phyloP scores from a whole-genome alignment of 2,888 invertebrate species.

The Chrysodeixis includens region DNA sequence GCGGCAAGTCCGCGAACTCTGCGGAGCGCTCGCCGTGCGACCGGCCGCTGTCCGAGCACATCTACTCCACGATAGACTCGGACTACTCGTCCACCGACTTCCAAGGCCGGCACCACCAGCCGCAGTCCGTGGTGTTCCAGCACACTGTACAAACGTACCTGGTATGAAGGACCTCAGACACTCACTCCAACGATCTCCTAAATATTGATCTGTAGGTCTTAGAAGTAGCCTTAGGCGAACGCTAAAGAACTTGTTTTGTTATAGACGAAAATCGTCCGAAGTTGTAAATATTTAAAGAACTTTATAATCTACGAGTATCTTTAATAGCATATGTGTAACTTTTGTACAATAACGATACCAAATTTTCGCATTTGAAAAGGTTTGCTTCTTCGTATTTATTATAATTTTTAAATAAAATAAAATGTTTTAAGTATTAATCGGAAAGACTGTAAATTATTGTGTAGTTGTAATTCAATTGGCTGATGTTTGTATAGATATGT shows the following conservation, averaged over 20 bases:
- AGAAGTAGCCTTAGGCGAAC: slow-evolving; percentile 77
- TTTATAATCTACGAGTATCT: slow-evolving; percentile 71
- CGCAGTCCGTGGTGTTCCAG: slow-evolving; percentile 84
- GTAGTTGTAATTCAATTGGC: slow-evolving; percentile 85
- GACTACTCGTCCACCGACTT: slow-evolving; percentile 93
- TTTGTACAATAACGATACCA: slow-evolving; percentile 89
- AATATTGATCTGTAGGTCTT: slow-evolving; percentile 74
- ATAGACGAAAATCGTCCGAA: slow-evolving; percentile 77
- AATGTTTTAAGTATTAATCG: slow-evolving; percentile 86
- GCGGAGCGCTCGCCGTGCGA: slow-evolving; percentile 90
- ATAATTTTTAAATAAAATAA: slow-evolving; percentile 76
- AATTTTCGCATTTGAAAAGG: slow-evolving; percentile 86
- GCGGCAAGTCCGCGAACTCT: slow-evolving; percentile 87
- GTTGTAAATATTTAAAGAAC: slow-evolving; percentile 82
- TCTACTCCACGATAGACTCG: slow-evolving; percentile 96
- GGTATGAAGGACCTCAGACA: slow-evolving; percentile 73
- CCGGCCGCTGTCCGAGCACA: slow-evolving; percentile 95
- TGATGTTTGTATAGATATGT: slow-evolving; percentile 87
- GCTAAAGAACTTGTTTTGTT: slow-evolving; percentile 77
- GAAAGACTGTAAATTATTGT: slow-evolving; percentile 89
- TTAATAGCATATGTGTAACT: slow-evolving; percentile 76
- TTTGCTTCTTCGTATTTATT: slow-evolving; percentile 87
- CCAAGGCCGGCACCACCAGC: slow-evolving; percentile 81
- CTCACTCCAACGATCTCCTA: slow-evolving; percentile 78
- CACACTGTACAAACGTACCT: slow-evolving; percentile 88